Conservation (phyloP, 2,888 invertebrate genomes). For the Dioctria rufipes region DNA sequence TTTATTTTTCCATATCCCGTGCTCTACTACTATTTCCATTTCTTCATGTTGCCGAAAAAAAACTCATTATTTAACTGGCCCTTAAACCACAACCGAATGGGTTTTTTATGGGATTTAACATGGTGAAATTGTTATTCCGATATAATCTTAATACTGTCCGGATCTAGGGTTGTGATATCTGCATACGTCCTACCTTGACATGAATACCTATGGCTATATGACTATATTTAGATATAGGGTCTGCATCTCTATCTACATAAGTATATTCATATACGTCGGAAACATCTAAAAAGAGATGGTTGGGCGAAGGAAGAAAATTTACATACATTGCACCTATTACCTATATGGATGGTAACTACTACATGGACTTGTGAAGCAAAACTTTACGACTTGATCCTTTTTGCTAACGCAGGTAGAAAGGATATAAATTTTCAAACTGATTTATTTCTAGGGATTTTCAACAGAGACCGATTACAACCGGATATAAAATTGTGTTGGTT, state of each 20-base stretch:
- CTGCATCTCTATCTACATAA: not conserved
- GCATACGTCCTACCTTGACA: constrained; percentile 42
- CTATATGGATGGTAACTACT: not conserved
- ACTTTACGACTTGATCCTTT: constrained; percentile 53
- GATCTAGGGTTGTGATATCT: constrained; percentile 35
- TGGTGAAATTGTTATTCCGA: constrained; percentile 58
- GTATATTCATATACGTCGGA: not conserved
- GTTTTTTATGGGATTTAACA: constrained; percentile 57
- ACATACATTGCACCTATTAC: not conserved
- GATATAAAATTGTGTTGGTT: constrained; percentile 49
- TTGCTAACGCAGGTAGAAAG: constrained; percentile 35
- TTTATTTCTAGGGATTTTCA: constrained; percentile 56
- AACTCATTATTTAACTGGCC: constrained; percentile 36
- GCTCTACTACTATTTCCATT: too few species aligned
- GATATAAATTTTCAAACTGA: constrained; percentile 59
- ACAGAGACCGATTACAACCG: constrained; percentile 49
- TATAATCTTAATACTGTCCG: constrained; percentile 56
- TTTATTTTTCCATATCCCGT: too few species aligned
- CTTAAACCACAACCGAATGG: constrained; percentile 51
- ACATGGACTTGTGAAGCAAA: constrained; percentile 26
- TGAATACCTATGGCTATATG: constrained; percentile 4
- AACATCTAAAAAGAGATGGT: too few species aligned
- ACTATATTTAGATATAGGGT: not conserved
- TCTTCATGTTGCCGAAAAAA: not conserved
- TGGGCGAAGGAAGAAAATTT: not conserved